Evolutionary conservation across 2,888 invertebrate species (phyloP).

Genomic region (Odontomyia ornata): DNA sequence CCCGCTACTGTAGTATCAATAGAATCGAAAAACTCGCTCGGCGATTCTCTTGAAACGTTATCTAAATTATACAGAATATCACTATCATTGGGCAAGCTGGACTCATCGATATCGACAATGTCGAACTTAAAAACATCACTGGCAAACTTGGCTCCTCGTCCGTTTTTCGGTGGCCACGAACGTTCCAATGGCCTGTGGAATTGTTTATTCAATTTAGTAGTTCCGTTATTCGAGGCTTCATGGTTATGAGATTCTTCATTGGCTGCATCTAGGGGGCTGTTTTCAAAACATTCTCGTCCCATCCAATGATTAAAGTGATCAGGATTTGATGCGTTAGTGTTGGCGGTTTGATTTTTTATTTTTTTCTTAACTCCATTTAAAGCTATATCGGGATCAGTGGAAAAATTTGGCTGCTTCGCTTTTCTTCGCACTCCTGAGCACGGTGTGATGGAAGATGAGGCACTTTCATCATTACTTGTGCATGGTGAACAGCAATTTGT

Average conservation of each 20-base stretch:
- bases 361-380: constrained; percentile 71
- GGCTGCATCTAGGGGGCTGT: constrained; percentile 61
- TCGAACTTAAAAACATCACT: constrained; percentile 87
- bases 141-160: constrained; percentile 70
- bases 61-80: constrained; percentile 37
- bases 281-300: constrained; percentile 62
- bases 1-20: constrained; percentile 5
- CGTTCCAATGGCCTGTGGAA: constrained; percentile 80
- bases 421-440: constrained; percentile 48
- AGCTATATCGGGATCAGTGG: constrained; percentile 12
- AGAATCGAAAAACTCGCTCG: constrained; percentile 35
- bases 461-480: constrained; percentile 34
- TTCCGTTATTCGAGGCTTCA: constrained; percentile 52
- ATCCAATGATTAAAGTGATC: constrained; percentile 61
- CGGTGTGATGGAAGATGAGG: constrained; percentile 9
- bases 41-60: constrained; percentile 14
- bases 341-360: constrained; percentile 67
- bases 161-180: constrained; percentile 76
- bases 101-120: constrained; percentile 84
- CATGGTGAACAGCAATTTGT: constrained; percentile 31
- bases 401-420: constrained; percentile 26
- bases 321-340: constrained; percentile 54
- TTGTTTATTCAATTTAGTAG: constrained; percentile 43
- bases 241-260: constrained; percentile 55
- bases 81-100: constrained; percentile 60